Evolutionary conservation across 2,888 invertebrate species (phyloP).

Genomic region (Cephus spinipes): DNA sequence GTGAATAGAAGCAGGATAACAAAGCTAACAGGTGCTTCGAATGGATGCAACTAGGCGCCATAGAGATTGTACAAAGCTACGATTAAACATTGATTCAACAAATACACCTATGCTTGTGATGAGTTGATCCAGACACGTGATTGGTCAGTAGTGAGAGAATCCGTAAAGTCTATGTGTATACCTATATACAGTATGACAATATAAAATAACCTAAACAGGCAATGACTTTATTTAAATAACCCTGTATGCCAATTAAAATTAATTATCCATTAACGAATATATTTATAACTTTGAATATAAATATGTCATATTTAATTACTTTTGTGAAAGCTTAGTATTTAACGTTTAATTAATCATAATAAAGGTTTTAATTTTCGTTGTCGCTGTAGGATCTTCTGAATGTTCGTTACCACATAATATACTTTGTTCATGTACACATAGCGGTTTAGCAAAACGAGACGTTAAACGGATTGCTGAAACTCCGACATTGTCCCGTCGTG

Average conservation of each 20-base stretch:
- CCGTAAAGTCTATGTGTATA: not conserved
- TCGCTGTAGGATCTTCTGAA: not conserved
- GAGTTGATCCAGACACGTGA: not conserved
- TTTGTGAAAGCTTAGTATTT: not conserved
- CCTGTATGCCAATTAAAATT: not conserved
- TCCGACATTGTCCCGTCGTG: not conserved
- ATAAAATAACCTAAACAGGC: not conserved
- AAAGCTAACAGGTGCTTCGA: not conserved
- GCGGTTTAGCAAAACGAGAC: not conserved
- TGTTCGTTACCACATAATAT: not conserved
- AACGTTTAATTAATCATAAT: not conserved
- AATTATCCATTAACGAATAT: too few species aligned
- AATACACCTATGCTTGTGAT: not conserved
- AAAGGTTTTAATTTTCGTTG: not conserved
- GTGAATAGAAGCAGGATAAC: not conserved
- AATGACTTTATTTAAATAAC: not conserved
- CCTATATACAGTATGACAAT: too few species aligned
- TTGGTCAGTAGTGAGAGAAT: not conserved
- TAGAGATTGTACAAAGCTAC: not conserved
- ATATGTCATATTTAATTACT: not conserved
- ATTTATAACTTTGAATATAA: not conserved
- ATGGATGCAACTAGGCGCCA: not conserved
- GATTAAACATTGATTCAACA: conserved; percentile 5
- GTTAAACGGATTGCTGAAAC: not conserved
- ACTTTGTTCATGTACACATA: not conserved